Percentiles rank a stretch among this genome's conserved stretches.
Evolutionary conservation across 2,797 vertebrate species (phyloP).

Genomic region (Apogon talboti): DNA sequence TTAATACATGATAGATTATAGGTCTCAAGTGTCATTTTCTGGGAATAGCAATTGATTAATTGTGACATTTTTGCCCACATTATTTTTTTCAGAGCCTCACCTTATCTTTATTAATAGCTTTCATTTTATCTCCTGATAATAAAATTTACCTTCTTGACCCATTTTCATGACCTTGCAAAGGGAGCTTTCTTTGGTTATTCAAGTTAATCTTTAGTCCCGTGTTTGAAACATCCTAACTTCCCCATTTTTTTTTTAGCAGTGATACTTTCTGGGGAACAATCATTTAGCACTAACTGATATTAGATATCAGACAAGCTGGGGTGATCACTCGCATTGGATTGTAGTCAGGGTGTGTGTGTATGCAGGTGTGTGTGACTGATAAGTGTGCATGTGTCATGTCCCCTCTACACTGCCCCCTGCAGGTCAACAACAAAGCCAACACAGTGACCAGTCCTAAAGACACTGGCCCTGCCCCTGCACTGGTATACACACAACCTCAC

Average conservation of each 20-base stretch:
- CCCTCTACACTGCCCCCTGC: constrained; percentile 80
- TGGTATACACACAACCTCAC: constrained; percentile 81
- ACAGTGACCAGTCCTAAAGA: constrained; percentile 88
- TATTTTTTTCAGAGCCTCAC: not conserved
- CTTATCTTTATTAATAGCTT: not conserved
- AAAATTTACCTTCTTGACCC: too few relatives aligned
- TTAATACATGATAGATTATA: too few relatives aligned
- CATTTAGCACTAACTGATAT: not conserved
- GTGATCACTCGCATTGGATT: constrained; percentile 27
- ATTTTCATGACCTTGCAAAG: too few relatives aligned
- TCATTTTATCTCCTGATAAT: too few relatives aligned
- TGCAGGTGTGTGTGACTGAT: constrained; percentile 32
- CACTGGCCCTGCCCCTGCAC: constrained; percentile 83
- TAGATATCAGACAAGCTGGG: constrained; percentile 19
- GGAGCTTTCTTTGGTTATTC: too few relatives aligned
- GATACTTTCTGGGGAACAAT: not conserved
- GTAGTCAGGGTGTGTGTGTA: constrained; percentile 10
- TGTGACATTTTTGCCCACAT: not conserved
- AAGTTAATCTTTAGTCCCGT: too few relatives aligned
- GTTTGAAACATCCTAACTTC: too few relatives aligned
- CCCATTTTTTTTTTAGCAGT: too few relatives aligned
- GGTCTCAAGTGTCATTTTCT: too few relatives aligned
- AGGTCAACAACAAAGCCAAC: constrained; percentile 90
- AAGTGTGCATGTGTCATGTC: constrained; percentile 73
- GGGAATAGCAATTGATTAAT: not conserved